Base-by-base conservation (phyloP, 2,113 vertebrate species). In the Apus apus region DNA sequence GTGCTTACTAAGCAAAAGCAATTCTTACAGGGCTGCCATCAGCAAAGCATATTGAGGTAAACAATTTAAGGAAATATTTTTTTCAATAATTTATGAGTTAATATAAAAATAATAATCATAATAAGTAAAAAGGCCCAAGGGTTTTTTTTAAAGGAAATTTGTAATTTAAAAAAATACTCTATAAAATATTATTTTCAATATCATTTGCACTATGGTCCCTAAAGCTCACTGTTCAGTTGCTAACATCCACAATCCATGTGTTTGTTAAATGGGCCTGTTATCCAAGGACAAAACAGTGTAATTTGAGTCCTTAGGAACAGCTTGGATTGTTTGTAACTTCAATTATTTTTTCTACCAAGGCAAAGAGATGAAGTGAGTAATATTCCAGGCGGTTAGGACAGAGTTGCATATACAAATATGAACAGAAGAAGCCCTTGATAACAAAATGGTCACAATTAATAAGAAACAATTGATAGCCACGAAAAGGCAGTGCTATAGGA, bases 211-310 rank as follows among this genome's bases (percentile, higher is more conserved):
- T 74, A 58, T 78, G 48, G 4, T 79, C 23, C 57, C 74, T 75
- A 51, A 94, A 96, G 20, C 20, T 32, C 65, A 48, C 21, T 76
- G 22, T 60, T 56, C 60, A 84, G 19, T 76, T 87, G 14, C 5
- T 89, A 82, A 58, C 14, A 62, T 53, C 18, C 56, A n/a, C 14
- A 73, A n/a, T 36, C 5, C 3, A 8, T n/a, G 8, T 46, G n/a
- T 89, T 94, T 93, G 27, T 84, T 92, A 85, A 89, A 88, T 71
- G n/a, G 34, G 29, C 29, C 38, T 95, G 6, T 45, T 95, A 72
- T 53, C 43, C 25, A 16, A 15, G 6, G 15, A 79, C 25, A 94
- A 21, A 62, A 72, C 7, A 72, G 13, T 56, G 45, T 65, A 89
- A 94, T 93, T 70, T 23, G 40, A 95, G 19, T 75, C n/a, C 58